Percentiles rank a stretch among this genome's conserved stretches.
Conservation (phyloP, 2,888 invertebrate species). For the Acronicta aceris region DNA sequence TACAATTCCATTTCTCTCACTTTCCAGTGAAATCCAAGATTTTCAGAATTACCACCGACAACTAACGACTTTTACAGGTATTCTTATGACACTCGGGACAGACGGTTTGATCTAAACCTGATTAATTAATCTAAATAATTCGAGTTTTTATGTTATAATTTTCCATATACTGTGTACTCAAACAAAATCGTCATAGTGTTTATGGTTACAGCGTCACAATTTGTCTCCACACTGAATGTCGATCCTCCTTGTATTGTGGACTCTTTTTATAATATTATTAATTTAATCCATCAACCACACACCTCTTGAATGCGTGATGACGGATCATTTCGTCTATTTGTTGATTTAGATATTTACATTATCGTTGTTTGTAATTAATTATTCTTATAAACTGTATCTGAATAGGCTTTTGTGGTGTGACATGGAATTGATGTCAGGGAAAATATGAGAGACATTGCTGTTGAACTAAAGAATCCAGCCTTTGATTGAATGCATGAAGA, state of each 20-base stretch:
- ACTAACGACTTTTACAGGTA: too few species aligned
- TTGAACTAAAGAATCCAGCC: conserved; percentile 11
- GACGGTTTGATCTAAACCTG: too few species aligned
- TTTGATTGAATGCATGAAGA: not conserved
- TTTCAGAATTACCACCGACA: too few species aligned
- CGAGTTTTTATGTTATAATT: conserved; percentile 9
- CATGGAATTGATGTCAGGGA: conserved; percentile 9
- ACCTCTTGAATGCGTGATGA: conserved; percentile 60
- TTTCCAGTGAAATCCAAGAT: too few species aligned
- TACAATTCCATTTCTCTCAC: too few species aligned
- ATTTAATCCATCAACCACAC: conserved; percentile 71
- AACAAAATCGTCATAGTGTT: conserved; percentile 69
- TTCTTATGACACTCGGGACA: too few species aligned
- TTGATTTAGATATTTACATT: conserved; percentile 67
- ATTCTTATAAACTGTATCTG: conserved; percentile 34
- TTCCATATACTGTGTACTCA: conserved; percentile 58
- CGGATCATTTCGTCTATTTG: conserved; percentile 65
- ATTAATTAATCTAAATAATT: not conserved
- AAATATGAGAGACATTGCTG: not conserved
- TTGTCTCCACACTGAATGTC: conserved; percentile 70
- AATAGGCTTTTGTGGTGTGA: conserved; percentile 30
- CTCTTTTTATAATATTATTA: conserved; percentile 74
- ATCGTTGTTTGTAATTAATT: conserved; percentile 49
- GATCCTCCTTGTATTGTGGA: conserved; percentile 55
- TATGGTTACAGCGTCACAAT: conserved; percentile 70